phyloP scores from a whole-genome alignment of 2,113 vertebrate genomes.

The Burhinus oedicnemus region DNA sequence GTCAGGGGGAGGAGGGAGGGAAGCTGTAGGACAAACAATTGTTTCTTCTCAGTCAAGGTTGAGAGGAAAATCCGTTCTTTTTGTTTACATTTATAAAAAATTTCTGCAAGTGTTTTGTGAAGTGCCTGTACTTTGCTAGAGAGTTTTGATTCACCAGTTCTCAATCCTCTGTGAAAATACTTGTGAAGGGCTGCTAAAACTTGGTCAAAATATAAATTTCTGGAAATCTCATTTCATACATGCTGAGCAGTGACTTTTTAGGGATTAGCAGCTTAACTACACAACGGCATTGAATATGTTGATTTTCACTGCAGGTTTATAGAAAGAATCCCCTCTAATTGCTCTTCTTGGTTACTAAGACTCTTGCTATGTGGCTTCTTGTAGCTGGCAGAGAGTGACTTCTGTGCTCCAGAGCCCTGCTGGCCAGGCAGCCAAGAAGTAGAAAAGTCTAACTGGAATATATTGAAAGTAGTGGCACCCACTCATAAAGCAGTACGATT shows the following conservation, averaged over 20 bases:
- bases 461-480: not conserved
- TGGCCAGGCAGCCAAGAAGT: not conserved
- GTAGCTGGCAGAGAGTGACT: not conserved
- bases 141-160: not conserved
- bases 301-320: not conserved
- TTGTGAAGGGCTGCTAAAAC: not conserved
- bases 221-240: constrained; percentile 34
- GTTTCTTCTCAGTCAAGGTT: not conserved
- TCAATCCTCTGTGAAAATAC: not conserved
- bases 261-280: constrained; percentile 31
- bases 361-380: not conserved
- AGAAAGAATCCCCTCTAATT: not conserved
- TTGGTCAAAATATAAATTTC: not conserved
- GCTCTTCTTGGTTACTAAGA: constrained; percentile 7
- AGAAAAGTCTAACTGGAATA: not conserved
- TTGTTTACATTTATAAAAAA: not conserved
- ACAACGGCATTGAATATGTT: not conserved
- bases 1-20: not conserved
- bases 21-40: not conserved
- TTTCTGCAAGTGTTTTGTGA: not conserved
- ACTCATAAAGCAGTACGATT: not conserved
- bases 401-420: not conserved
- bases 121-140: not conserved
- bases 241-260: constrained; percentile 23
- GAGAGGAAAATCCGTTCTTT: not conserved